Conservation (phyloP, 1,140 invertebrate species). For the Hirudo medicinalis region DNA sequence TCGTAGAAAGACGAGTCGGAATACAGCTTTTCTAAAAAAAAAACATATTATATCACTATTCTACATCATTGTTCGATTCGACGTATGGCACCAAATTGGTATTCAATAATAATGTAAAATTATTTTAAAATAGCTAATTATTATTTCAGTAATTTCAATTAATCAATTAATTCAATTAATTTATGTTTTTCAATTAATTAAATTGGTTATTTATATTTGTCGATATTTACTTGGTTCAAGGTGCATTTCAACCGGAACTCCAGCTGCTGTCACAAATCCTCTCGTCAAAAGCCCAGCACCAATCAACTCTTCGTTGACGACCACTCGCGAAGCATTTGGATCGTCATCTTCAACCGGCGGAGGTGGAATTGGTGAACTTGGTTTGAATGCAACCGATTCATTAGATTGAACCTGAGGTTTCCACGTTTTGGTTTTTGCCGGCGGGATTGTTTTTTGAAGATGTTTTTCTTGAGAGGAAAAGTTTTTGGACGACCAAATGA, state of each 20-base stretch:
- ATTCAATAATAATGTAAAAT: no score
- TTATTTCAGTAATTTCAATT: no score
- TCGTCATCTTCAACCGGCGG: not conserved
- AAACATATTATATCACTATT: not conserved
- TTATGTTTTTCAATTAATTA: no score
- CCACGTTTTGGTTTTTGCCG: not conserved
- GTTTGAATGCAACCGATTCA: not conserved
- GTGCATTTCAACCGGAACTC: slow-evolving; percentile 6
- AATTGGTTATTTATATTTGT: no score
- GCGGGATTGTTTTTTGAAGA: not conserved
- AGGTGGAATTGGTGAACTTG: not conserved
- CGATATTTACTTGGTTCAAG: not conserved
- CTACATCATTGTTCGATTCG: not conserved
- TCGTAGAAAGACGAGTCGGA: slow-evolving; percentile 82
- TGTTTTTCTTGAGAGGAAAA: not conserved
- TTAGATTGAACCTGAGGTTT: not conserved
- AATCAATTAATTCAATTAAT: no score
- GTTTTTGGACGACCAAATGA: slow-evolving; percentile 17
- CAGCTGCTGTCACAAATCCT: slow-evolving; percentile 5
- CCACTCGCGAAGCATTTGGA: not conserved
- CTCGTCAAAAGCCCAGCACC: slow-evolving; percentile 2
- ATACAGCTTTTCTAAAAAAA: slow-evolving; percentile 66
- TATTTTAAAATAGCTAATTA: no score
- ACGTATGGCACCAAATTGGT: not conserved
- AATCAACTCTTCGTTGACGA: slow-evolving; percentile 8